Evolutionary conservation across 2,797 vertebrate species (phyloP).

Genomic region (Gallinago solitaria): DNA sequence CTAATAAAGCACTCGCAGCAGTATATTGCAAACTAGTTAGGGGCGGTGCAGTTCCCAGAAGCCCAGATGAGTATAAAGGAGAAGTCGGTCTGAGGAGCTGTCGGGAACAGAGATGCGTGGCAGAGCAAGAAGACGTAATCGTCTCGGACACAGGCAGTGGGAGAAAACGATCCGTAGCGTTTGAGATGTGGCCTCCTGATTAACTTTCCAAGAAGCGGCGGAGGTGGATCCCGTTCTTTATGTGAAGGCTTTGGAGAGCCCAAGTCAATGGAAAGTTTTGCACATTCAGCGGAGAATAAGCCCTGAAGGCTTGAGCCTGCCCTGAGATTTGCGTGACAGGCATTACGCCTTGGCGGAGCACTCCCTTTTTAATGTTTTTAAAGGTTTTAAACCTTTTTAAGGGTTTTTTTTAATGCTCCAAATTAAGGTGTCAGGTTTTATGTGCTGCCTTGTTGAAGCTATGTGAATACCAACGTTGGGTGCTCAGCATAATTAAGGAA

Average conservation of each 20-base stretch:
- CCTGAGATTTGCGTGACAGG: neutral
- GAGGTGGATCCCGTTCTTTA: neutral
- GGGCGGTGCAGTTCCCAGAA: slow-evolving; percentile 48
- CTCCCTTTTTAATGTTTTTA: neutral
- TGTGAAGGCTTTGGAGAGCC: neutral
- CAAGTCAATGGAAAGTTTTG: neutral
- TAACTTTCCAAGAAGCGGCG: neutral
- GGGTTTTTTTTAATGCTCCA: neutral
- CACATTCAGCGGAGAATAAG: neutral
- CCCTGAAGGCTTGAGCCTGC: neutral
- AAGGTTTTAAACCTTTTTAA: too few species aligned
- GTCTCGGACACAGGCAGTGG: neutral
- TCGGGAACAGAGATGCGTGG: slow-evolving; percentile 43
- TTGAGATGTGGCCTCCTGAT: neutral
- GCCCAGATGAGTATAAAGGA: slow-evolving; percentile 18
- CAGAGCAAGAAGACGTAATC: neutral
- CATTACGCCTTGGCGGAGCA: accelerated
- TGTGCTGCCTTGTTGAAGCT: neutral
- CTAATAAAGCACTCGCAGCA: slow-evolving; percentile 39
- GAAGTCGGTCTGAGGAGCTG: slow-evolving; percentile 8
- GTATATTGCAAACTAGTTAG: slow-evolving; percentile 54
- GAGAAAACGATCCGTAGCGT: accelerated
- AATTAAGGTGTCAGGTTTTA: neutral
- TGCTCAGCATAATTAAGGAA: neutral
- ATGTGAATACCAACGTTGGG: neutral